A percentile compares a stretch with the other conserved stretches of the same genome.
phyloP scores from a whole-genome alignment of 2,797 vertebrate genomes.

The Miichthys miiuy region DNA sequence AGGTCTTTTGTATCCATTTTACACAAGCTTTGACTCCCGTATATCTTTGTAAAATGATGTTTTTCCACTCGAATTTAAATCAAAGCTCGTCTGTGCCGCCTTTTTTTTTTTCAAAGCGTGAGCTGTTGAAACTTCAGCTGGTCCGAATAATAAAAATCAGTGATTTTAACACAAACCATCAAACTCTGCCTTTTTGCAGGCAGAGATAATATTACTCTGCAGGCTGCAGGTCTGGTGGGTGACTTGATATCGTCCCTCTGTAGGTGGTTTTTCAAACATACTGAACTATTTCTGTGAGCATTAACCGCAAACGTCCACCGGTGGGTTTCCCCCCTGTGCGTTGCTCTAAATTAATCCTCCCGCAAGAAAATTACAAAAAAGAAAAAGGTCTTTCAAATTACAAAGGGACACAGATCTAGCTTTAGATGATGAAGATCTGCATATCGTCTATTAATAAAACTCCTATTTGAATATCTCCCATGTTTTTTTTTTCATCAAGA shows the following conservation, averaged over 20 bases:
- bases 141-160: constrained; percentile 14
- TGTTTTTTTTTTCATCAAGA: neutral
- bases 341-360: constrained; percentile 50
- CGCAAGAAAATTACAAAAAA: constrained; percentile 7
- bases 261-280: constrained; percentile 20
- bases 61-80: neutral
- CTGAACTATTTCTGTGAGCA: constrained; percentile 25
- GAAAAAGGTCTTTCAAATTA: too few relatives aligned
- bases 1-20: neutral
- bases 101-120: neutral
- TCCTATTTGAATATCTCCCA: constrained; percentile 18
- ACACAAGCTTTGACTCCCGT: neutral
- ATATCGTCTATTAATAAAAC: constrained; percentile 23
- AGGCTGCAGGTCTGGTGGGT: constrained; percentile 7
- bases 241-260: constrained; percentile 18
- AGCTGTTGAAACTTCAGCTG: neutral
- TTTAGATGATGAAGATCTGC: neutral
- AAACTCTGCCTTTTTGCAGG: constrained; percentile 6
- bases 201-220: neutral
- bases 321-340: constrained; percentile 37
- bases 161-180: neutral
- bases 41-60: neutral
- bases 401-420: constrained; percentile 18
- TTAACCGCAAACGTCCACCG: constrained; percentile 22
- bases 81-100: neutral